phyloP scores from a whole-genome alignment of 2,797 vertebrate species.

The Phalloptychus januarius region DNA sequence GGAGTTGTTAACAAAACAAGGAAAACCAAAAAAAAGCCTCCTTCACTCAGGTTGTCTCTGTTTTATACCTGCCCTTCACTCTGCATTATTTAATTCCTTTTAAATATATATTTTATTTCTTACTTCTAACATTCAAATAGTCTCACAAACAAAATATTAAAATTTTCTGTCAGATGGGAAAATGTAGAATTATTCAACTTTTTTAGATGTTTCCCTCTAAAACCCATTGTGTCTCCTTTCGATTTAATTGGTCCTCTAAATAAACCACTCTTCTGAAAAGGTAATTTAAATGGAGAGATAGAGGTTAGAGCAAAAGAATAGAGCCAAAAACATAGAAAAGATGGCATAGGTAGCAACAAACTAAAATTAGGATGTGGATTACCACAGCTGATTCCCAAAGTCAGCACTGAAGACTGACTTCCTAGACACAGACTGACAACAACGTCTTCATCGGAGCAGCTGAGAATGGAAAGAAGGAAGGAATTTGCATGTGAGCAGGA shows the following conservation, averaged over 20 bases:
- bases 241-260: conserved; percentile 77
- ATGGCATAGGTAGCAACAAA: conserved; percentile 38
- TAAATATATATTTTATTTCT: conserved; percentile 18
- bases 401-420: conserved; percentile 55
- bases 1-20: conserved; percentile 38
- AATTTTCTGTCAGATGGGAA: conserved; percentile 59
- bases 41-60: conserved; percentile 4
- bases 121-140: conserved; percentile 56
- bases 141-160: conserved; percentile 43
- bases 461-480: conserved; percentile 19
- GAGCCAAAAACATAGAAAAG: conserved; percentile 18
- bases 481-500: conserved; percentile 22
- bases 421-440: conserved; percentile 49
- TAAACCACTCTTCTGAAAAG: conserved; percentile 69
- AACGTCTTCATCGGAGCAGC: conserved; percentile 60
- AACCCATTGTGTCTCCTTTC: conserved; percentile 65
- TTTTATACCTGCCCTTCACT: conserved; percentile 1
- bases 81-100: neutral
- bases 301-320: conserved; percentile 38
- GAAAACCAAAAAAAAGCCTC: neutral
- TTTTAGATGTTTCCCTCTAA: conserved; percentile 62
- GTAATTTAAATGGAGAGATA: conserved; percentile 57
- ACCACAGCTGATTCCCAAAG: conserved; percentile 59
- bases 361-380: conserved; percentile 60
- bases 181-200: conserved; percentile 59